phyloP scores from a whole-genome alignment of 2,797 vertebrate genomes.

The Pseudochromis fuscus region DNA sequence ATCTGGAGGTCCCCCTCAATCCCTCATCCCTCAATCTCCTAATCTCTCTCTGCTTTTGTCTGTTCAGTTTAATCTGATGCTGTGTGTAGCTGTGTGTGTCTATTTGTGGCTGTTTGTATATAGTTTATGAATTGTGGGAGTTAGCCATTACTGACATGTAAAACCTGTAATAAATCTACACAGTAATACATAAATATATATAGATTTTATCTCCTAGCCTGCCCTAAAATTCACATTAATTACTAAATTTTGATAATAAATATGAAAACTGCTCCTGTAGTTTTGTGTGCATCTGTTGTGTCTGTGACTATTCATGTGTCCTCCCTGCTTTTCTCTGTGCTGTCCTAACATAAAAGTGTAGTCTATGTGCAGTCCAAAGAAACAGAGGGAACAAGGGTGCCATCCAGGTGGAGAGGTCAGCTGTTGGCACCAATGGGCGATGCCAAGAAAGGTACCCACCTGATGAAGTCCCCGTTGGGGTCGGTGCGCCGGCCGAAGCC shows the following conservation, averaged over 20 bases:
- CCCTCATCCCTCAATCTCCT: slow-evolving; percentile 52
- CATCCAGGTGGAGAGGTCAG: slow-evolving; percentile 51
- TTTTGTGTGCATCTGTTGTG: neutral
- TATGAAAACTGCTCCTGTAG: neutral
- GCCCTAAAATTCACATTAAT: neutral
- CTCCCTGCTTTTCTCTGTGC: neutral
- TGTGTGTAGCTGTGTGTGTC: neutral
- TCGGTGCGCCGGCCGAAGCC: slow-evolving; percentile 88
- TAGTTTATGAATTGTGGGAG: neutral
- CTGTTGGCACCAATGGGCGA: slow-evolving; percentile 47
- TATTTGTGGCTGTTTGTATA: neutral
- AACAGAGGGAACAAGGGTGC: slow-evolving; percentile 53
- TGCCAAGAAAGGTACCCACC: slow-evolving; percentile 79
- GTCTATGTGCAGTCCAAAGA: slow-evolving; percentile 28
- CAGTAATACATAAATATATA: neutral
- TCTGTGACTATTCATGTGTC: neutral
- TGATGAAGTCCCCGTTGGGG: slow-evolving; percentile 89
- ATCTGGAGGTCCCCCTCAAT: slow-evolving; percentile 57
- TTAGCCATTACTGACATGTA: neutral
- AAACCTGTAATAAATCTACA: too few species aligned
- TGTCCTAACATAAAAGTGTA: too few species aligned
- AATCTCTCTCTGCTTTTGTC: slow-evolving; percentile 7
- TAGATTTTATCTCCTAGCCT: neutral
- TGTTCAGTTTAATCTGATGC: neutral
- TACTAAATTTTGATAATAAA: neutral